A percentile compares a stretch with the other conserved stretches of the same genome.
These are phyloP conservation scores for Ips nitidus DNA, from an alignment of 1,140 invertebrate genomes.

Conservation along the genomic window DNA sequence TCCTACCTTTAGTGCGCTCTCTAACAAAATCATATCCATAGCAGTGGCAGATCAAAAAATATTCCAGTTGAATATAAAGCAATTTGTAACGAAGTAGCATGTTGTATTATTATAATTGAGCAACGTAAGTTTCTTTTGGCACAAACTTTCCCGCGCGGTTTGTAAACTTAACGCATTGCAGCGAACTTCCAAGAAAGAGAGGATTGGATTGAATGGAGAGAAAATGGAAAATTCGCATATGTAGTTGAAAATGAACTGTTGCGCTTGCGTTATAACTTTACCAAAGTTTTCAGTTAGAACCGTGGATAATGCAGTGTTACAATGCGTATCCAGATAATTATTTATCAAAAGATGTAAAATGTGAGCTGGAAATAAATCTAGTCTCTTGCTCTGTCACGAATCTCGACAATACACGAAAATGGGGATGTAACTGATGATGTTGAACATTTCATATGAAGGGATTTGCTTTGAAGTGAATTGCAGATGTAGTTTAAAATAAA, in stretches of 20 bases:
- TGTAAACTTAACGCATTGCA: constrained; percentile 17
- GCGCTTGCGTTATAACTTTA: constrained; percentile 17
- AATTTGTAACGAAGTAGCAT: no score
- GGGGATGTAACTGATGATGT: no score
- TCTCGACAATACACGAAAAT: no score
- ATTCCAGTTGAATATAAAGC: no score
- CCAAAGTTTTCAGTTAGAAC: constrained; percentile 2
- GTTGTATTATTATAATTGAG: no score
- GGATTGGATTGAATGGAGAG: constrained; percentile 6
- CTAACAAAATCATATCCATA: constrained; percentile 4
- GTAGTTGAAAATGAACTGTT: neutral
- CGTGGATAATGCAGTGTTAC: constrained; percentile 3
- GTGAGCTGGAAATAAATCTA: no score
- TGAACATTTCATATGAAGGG: no score
- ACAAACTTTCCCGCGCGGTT: constrained; percentile 12
- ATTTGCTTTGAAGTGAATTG: no score
- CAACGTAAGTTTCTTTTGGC: neutral
- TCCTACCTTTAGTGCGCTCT: constrained; percentile 5
- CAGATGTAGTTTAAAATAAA: no score
- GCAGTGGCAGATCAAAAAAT: neutral
- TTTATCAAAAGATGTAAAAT: neutral
- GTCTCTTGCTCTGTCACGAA: no score
- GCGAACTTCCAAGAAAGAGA: constrained; percentile 6
- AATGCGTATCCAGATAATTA: constrained; percentile 15
- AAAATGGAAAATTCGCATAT: neutral